A percentile compares a stretch with the other conserved stretches of the same genome.
Conservation (phyloP, 2,113 vertebrate genomes). For the Gallinago undulata region DNA sequence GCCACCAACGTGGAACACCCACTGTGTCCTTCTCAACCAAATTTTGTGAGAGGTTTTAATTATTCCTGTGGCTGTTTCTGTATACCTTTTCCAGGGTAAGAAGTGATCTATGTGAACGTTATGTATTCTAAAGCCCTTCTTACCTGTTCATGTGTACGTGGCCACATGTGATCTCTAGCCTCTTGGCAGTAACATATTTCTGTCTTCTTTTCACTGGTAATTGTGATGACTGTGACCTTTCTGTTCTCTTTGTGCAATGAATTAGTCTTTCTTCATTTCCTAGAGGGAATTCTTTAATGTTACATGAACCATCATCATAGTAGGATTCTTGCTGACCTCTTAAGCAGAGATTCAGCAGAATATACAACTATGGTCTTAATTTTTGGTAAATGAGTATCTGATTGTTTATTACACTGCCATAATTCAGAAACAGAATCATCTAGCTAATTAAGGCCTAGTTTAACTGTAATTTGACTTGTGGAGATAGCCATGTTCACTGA, state of each 20-base stretch:
- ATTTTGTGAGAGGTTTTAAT: conserved; percentile 90
- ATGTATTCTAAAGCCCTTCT: not conserved
- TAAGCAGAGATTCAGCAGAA: not conserved
- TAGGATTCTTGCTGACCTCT: not conserved
- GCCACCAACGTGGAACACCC: conserved; percentile 86
- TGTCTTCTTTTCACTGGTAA: not conserved
- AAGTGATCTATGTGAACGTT: not conserved
- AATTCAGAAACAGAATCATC: not conserved
- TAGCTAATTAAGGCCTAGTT: not conserved
- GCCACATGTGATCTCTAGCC: not conserved
- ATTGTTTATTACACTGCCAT: not conserved
- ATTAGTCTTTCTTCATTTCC: not conserved
- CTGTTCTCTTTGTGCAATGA: not conserved
- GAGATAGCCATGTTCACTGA: not conserved
- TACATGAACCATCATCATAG: not conserved
- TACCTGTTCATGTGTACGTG: not conserved
- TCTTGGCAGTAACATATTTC: not conserved
- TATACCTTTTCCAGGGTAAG: conserved; percentile 89
- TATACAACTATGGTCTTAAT: not conserved
- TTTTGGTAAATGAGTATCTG: not conserved
- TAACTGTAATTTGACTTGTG: not conserved
- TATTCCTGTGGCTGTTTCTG: conserved; percentile 92
- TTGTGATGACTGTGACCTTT: not conserved
- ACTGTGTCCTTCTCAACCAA: conserved; percentile 78
- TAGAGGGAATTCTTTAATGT: not conserved